Evolutionary conservation across 2,888 invertebrate genomes (phyloP).

Genomic region (Sycophila texana): DNA sequence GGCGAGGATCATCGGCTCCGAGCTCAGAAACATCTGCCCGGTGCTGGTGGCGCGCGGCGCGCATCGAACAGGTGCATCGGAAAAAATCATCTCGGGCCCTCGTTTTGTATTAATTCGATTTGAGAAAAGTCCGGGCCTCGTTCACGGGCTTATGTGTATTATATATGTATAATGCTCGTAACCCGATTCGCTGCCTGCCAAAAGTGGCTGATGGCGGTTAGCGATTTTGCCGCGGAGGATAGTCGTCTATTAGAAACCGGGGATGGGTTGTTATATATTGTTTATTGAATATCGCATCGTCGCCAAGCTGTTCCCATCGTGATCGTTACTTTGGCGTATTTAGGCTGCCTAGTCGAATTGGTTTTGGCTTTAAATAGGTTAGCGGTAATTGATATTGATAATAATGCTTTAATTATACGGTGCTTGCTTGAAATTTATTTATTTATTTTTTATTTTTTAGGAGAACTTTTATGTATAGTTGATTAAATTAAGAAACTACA

Average conservation of each 20-base stretch:
- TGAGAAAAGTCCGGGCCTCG: too few species aligned
- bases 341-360: not conserved
- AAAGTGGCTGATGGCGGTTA: constrained; percentile 1
- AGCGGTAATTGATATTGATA: not conserved
- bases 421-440: too few species aligned
- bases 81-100: constrained; percentile 30
- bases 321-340: too few species aligned
- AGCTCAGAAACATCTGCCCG: constrained; percentile 47
- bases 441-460: too few species aligned
- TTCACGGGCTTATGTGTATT: constrained; percentile 7
- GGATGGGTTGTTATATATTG: too few species aligned
- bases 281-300: too few species aligned
- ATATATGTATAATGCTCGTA: constrained; percentile 6
- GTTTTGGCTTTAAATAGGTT: not conserved
- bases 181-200: constrained; percentile 18
- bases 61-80: constrained; percentile 44
- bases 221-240: constrained; percentile 6
- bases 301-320: too few species aligned
- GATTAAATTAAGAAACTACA: too few species aligned
- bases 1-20: not conserved
- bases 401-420: too few species aligned
- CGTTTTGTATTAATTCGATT: too few species aligned
- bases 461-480: too few species aligned
- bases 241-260: not conserved
- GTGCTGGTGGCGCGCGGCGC: constrained; percentile 2